Evolutionary conservation across 2,797 vertebrate genomes (phyloP).

Genomic region (Tarsius wallacei): DNA sequence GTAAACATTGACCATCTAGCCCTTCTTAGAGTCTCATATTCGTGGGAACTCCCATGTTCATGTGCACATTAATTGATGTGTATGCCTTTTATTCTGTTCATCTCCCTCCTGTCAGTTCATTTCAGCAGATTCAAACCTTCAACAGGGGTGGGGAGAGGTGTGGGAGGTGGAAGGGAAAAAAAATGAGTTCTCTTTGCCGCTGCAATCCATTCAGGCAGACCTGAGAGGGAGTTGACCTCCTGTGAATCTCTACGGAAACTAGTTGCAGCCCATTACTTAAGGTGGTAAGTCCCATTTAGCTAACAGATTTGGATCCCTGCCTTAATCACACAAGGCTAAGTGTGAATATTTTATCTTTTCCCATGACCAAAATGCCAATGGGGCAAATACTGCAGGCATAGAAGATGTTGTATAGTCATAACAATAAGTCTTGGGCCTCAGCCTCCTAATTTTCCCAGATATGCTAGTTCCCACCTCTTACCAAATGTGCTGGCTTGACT

Average conservation of each 20-base stretch:
- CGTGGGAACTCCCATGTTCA: neutral
- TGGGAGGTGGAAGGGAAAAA: too few relatives aligned
- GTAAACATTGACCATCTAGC: neutral
- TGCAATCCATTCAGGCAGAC: neutral
- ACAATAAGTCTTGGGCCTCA: neutral
- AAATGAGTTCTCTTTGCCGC: neutral
- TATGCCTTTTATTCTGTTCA: neutral
- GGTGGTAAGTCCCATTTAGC: neutral
- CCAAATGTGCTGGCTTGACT: neutral
- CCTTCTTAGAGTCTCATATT: neutral
- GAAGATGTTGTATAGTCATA: neutral
- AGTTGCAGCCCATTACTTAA: neutral
- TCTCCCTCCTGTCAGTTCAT: neutral
- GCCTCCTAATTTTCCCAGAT: neutral
- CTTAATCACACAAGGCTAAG: neutral
- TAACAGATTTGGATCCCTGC: neutral
- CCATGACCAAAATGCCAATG: neutral
- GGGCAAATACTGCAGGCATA: neutral
- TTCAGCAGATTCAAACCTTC: neutral
- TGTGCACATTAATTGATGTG: neutral
- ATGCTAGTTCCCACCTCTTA: too few relatives aligned
- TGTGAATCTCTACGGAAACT: neutral
- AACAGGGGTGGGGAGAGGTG: neutral
- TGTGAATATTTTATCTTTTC: neutral
- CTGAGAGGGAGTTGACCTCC: neutral